These are phyloP conservation scores for Elysia crispata DNA, from an alignment of 2,888 invertebrate genomes.

Conservation along the genomic window DNA sequence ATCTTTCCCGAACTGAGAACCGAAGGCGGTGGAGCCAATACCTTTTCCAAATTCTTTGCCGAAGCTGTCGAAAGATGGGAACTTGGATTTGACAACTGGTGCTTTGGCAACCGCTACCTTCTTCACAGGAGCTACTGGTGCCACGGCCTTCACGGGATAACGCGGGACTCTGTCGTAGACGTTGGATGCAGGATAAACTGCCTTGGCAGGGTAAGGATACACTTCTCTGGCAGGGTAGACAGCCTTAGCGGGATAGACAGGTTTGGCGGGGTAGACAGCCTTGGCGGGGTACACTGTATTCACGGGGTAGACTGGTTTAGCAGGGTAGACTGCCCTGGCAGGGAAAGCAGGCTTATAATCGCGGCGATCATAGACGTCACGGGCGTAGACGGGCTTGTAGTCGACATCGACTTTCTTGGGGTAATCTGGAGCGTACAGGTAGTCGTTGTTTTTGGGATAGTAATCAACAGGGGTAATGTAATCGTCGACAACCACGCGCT, in stretches of 20 bases:
- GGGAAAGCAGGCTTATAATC: background rate
- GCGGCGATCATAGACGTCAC: background rate
- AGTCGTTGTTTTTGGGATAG: background rate
- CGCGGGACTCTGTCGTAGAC: too few species aligned
- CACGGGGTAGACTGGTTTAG: background rate
- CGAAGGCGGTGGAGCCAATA: background rate
- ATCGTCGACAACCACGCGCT: background rate
- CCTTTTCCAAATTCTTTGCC: constrained; percentile 7
- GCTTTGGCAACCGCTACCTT: background rate
- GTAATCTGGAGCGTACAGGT: background rate
- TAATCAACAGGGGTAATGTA: background rate
- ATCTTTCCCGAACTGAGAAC: background rate
- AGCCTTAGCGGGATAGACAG: background rate
- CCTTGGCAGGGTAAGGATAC: too few species aligned
- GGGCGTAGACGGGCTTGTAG: background rate
- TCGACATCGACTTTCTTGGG: background rate
- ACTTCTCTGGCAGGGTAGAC: background rate
- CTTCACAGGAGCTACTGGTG: too few species aligned
- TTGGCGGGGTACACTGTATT: background rate
- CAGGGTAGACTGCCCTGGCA: background rate
- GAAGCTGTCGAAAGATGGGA: background rate
- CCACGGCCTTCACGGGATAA: too few species aligned
- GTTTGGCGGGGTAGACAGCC: background rate
- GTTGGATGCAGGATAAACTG: too few species aligned
- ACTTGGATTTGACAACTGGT: background rate